phyloP scores from a whole-genome alignment of 2,113 vertebrate species.

The Haemorhous mexicanus region DNA sequence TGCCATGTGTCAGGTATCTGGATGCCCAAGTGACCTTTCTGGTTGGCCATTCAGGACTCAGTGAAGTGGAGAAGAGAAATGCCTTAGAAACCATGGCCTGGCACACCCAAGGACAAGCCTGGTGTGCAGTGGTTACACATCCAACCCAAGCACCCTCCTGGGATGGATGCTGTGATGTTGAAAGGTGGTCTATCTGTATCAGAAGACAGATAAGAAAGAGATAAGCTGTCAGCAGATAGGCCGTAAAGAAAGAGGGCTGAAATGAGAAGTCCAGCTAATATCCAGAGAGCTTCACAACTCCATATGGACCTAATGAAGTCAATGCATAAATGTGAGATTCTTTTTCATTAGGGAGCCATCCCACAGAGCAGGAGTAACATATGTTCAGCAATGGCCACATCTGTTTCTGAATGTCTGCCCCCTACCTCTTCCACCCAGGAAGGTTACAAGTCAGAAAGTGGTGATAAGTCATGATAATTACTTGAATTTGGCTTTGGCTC shows the following conservation, averaged over 20 bases:
- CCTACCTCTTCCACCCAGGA: neutral
- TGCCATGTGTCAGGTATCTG: neutral
- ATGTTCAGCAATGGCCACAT: conserved; percentile 56
- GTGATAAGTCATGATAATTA: conserved; percentile 55
- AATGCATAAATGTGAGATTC: conserved; percentile 35
- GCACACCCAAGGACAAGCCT: neutral
- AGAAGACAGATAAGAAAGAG: conserved; percentile 2
- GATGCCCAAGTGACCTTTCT: neutral
- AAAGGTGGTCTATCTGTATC: neutral
- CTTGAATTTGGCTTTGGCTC: neutral
- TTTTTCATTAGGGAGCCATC: conserved; percentile 62
- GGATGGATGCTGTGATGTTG: neutral
- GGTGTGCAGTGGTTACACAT: neutral
- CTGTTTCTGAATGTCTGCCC: conserved; percentile 42
- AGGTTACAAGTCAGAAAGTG: conserved; percentile 49
- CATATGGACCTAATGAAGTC: conserved; percentile 60
- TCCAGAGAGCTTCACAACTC: conserved; percentile 9
- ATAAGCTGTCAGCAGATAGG: conserved; percentile 1
- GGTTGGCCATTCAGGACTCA: neutral
- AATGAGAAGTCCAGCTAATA: conserved; percentile 35
- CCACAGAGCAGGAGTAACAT: neutral
- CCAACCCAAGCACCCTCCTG: neutral
- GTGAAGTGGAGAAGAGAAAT: neutral
- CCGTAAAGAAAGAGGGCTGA: neutral
- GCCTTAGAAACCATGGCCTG: accelerated